Base-by-base conservation (phyloP, 2,797 vertebrate species). In the Etheostoma nigrum region DNA sequence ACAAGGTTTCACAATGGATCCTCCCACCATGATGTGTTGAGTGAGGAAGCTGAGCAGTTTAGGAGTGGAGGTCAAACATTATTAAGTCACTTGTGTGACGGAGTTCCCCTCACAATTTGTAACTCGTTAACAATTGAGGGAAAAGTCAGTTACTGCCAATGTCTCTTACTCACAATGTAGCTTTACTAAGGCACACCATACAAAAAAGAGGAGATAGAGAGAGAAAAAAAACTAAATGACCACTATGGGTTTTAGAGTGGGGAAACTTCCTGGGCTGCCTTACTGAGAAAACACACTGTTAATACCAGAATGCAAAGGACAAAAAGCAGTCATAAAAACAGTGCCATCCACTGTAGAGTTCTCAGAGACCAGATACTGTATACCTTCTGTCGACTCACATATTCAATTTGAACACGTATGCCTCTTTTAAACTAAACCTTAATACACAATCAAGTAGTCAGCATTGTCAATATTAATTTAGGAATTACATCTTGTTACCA, bases 111-210 rank as follows among this genome's bases (percentile, higher is more conserved):
- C 68, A 74, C 83, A 82, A 72, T 78, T 79, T 86, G 53, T 81
- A 74, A 90, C 89, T 90, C 81, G 88, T 93, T 94, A 93, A 85
- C 85, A 72, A 73, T 30, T 72, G 60, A 77, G 59, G 55, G 25
- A 73, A 79, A 74, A 79, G 63, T 52, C 57, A 60, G 62, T 16
- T 68, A 49, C 63, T 74, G 60, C 36, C 61, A 66, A 9, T 52
- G 55, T 58, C 42, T 77, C 53, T 78, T 67, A 74, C 19, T 76
- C 55, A 66, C 72, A 73, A 18, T 81, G 75, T 52, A 84, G 48
- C 55, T 64, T 49, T 58, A 18, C 33, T 30, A 53, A 68, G 16
- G 23, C n/a, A 48, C 30, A 33, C 49, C 54, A 57, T 25, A 60
- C 27, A 53, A 18, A 64, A 65, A 23, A 76, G 44, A 71, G 15